Evolutionary conservation across 2,888 invertebrate genomes (phyloP).

Genomic region (Mythimna vitellina): DNA sequence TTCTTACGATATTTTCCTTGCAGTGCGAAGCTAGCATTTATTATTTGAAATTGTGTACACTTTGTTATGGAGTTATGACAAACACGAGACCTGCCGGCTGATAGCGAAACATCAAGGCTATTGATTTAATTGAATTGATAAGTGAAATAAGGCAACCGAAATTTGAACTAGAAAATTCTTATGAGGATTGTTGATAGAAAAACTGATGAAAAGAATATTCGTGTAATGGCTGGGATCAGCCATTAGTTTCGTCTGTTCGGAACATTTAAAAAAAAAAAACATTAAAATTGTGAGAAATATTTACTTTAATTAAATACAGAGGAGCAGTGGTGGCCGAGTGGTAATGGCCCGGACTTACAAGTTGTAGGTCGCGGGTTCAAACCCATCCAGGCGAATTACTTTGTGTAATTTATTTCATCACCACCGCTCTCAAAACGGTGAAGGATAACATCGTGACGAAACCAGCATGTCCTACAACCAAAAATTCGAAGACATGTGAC

Average conservation of each 20-base stretch:
- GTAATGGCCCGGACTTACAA: too few species aligned
- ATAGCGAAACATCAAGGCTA: constrained; percentile 29
- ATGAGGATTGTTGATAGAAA: neutral
- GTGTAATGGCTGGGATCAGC: neutral
- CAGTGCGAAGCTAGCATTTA: constrained; percentile 23
- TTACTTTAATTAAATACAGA: too few species aligned
- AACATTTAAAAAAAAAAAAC: too few species aligned
- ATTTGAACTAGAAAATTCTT: neutral
- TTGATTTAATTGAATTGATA: constrained; percentile 27
- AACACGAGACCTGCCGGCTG: constrained; percentile 33
- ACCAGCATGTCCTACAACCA: too few species aligned
- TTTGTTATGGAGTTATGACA: constrained; percentile 32
- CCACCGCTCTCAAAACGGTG: too few species aligned
- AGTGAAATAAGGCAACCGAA: neutral
- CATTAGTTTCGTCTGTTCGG: neutral
- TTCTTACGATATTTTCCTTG: constrained; percentile 34
- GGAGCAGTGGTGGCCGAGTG: too few species aligned
- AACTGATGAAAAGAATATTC: neutral
- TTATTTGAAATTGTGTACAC: constrained; percentile 32
- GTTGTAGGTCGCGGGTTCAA: too few species aligned
- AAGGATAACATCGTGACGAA: too few species aligned
- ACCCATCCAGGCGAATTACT: too few species aligned
- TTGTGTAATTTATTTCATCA: too few species aligned
- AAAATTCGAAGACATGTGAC: too few species aligned
- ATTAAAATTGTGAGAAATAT: too few species aligned